Evolutionary conservation across 1,140 invertebrate genomes (phyloP), one percentile per base, ranked within the genome.

Genomic region (Drosophila orena): DNA sequence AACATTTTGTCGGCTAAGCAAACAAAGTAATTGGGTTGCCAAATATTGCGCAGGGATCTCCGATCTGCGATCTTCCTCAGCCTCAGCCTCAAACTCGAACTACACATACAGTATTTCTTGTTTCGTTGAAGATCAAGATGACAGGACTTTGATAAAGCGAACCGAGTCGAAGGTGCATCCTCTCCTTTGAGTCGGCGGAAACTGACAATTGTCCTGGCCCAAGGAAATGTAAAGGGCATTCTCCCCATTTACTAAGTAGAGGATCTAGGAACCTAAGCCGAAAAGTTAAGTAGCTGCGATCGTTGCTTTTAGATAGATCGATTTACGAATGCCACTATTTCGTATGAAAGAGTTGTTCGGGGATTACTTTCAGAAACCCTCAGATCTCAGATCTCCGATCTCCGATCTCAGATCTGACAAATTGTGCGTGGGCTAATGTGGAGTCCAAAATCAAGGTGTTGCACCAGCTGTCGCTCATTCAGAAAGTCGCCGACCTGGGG

Each of bases 21-120:
- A 89, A 88, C 73, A 62, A 60, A 47, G 75, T 89, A 88, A 88
- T 88, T 88, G 83, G 83, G 66, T 88, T 88, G 75, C 84, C 84
- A 64, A 83, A 88, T 89, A 89, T 88, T 89, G 50, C 76, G 83
- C 83, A 78, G 59, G 38, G 52, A 38, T 72, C 40, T 15, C 24
- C 44, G 24, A 42, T 72, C 40, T 15, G 20, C 44, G 24, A 42
- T 37, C 59, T 44, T 61, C 60, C 35, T 68, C 62, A 38, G 0
- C 4, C 10, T 24, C 62, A 24, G 11, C 10, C 22, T 14, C 37
- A n/a, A 22, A 37, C 15, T 20, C 12, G 20, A 8, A 27, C n/a
- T 22, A 15, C 12, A 47, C 20, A 47, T 27, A n/a, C 14, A 24
- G 11, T 35, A 20, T 35, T 59, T 42, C 27, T 24, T 35, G 27